Percentiles rank a stretch among this genome's conserved stretches.
Conservation (phyloP, 2,113 vertebrate species). For the Phylloscopus whistleri region DNA sequence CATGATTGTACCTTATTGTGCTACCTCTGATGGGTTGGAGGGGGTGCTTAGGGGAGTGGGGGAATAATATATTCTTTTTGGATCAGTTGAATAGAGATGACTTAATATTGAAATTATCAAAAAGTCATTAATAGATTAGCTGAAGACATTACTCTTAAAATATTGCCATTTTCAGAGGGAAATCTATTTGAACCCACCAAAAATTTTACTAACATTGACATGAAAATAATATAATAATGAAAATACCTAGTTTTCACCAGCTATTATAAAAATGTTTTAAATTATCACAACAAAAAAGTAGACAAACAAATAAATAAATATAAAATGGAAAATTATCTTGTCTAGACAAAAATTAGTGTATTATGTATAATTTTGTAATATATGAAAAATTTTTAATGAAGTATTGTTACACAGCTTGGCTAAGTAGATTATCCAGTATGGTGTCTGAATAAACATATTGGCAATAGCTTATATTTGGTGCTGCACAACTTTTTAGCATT, state of each 20-base stretch:
- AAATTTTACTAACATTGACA: background rate
- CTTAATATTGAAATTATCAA: background rate
- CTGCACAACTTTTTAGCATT: background rate
- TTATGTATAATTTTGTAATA: background rate
- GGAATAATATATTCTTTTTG: background rate
- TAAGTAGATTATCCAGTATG: background rate
- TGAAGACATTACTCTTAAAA: background rate
- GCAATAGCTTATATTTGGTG: background rate
- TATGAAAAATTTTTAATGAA: background rate
- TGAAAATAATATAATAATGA: background rate
- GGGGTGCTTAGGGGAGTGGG: fast-evolving
- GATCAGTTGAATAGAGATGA: background rate
- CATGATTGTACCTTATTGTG: background rate
- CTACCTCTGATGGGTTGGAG: background rate
- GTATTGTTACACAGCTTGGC: background rate
- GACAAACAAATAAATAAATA: background rate
- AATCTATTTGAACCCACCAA: background rate
- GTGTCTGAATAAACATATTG: background rate
- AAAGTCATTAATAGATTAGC: background rate
- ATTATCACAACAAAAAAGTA: background rate
- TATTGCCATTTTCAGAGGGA: background rate
- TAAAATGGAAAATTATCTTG: background rate
- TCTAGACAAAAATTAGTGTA: background rate
- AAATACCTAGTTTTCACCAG: background rate
- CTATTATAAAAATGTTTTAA: background rate